A percentile compares a stretch with the other conserved stretches of the same genome.
Evolutionary conservation across 2,113 vertebrate species (phyloP).

Genomic region (Urocolius indicus): DNA sequence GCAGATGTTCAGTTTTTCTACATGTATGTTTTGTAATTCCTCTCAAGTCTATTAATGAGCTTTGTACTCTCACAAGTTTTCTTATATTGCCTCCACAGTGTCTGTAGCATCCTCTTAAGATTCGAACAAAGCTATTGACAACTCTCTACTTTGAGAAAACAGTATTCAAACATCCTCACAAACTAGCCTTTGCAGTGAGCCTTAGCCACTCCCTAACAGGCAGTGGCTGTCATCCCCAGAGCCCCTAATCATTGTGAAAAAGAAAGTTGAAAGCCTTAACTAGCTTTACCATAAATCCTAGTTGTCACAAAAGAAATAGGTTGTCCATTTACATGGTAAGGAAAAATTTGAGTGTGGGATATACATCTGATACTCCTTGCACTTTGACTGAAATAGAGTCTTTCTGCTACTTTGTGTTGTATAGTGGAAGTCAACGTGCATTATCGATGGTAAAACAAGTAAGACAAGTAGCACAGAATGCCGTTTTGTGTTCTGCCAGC

Average conservation of each 20-base stretch:
- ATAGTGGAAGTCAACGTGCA: neutral
- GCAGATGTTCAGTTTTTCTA: slow-evolving; percentile 30
- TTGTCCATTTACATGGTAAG: neutral
- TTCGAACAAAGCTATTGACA: neutral
- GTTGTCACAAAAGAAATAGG: neutral
- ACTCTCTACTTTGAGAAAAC: neutral
- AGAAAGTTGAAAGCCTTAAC: neutral
- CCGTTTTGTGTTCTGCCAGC: neutral
- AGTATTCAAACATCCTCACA: neutral
- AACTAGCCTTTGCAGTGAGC: neutral
- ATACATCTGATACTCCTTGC: neutral
- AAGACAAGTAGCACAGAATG: neutral
- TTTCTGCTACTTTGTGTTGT: neutral
- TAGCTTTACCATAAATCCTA: neutral
- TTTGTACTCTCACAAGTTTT: slow-evolving; percentile 21
- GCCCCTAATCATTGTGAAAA: neutral
- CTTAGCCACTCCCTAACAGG: neutral
- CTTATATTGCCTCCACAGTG: neutral
- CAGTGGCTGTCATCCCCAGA: neutral
- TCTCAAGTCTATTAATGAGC: neutral
- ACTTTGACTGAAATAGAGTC: neutral
- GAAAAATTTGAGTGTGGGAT: neutral
- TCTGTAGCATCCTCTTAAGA: neutral
- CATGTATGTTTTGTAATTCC: neutral
- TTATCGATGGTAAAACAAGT: neutral